A percentile compares a stretch with the other conserved stretches of the same genome.
Evolutionary conservation across 2,797 vertebrate genomes (phyloP).

Genomic region (Enteromius treurensis): DNA sequence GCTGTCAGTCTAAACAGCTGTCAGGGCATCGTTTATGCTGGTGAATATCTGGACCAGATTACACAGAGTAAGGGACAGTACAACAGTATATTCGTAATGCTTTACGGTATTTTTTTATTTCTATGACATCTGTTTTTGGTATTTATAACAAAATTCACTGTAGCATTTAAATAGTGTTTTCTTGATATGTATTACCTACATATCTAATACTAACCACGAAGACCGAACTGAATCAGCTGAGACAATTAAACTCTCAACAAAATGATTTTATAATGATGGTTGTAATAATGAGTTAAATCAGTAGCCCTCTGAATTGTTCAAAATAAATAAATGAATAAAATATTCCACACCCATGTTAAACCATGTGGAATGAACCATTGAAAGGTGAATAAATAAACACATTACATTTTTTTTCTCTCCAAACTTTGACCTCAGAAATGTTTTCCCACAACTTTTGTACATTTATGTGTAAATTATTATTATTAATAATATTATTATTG

Average conservation of each 20-base stretch:
- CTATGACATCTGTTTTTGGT: not conserved
- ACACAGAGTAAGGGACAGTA: not conserved
- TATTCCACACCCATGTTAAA: not conserved
- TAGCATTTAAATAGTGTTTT: not conserved
- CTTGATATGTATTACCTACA: too few relatives aligned
- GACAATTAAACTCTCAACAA: not conserved
- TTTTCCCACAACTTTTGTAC: not conserved
- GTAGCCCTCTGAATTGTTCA: not conserved
- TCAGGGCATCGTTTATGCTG: not conserved
- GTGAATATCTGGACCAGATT: not conserved
- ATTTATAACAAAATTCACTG: not conserved
- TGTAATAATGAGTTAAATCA: not conserved
- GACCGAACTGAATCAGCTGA: not conserved
- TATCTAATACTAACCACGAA: not conserved
- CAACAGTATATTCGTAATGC: not conserved
- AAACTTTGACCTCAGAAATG: not conserved
- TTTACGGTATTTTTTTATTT: not conserved
- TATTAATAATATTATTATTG: not conserved
- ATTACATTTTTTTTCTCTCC: not conserved
- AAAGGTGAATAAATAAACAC: not conserved
- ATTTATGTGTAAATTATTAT: conserved; percentile 1
- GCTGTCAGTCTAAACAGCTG: conserved; percentile 71
- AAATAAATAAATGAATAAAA: not conserved
- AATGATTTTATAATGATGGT: not conserved
- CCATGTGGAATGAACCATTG: not conserved